Evolutionary conservation across 2,888 invertebrate genomes (phyloP).

Genomic region (Rhogogaster chlorosoma): DNA sequence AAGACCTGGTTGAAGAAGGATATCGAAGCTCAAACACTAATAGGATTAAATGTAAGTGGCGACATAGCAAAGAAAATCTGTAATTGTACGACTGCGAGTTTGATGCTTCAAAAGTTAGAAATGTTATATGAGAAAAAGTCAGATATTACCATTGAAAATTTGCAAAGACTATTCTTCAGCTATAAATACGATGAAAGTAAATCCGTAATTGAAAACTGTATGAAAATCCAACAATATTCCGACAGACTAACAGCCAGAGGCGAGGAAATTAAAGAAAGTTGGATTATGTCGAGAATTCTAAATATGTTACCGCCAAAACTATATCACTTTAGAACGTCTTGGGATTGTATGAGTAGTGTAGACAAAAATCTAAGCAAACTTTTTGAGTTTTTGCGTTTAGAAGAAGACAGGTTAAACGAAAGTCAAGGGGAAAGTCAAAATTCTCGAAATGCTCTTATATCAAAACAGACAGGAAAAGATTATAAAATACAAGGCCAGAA

Average conservation of each 20-base stretch:
- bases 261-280: slow-evolving; percentile 60
- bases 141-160: slow-evolving; percentile 55
- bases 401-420: slow-evolving; percentile 56
- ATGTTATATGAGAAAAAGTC: slow-evolving; percentile 58
- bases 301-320: slow-evolving; percentile 60
- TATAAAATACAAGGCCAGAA: slow-evolving; percentile 51
- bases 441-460: slow-evolving; percentile 55
- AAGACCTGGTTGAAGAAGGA: slow-evolving; percentile 61
- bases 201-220: slow-evolving; percentile 53
- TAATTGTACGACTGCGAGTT: slow-evolving; percentile 59
- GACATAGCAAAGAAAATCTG: slow-evolving; percentile 61
- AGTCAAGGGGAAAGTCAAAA: slow-evolving; percentile 41
- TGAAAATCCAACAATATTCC: slow-evolving; percentile 51
- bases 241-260: slow-evolving; percentile 59
- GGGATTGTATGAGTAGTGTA: slow-evolving; percentile 57
- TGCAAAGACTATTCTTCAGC: slow-evolving; percentile 58
- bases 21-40: slow-evolving; percentile 62
- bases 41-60: slow-evolving; percentile 62
- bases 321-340: slow-evolving; percentile 61
- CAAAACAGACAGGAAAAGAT: slow-evolving; percentile 51
- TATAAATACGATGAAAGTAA: slow-evolving; percentile 54
- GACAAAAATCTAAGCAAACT: slow-evolving; percentile 54
- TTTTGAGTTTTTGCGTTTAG: slow-evolving; percentile 52
- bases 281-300: slow-evolving; percentile 60
- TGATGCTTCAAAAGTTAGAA: slow-evolving; percentile 61